Base-by-base conservation (phyloP, 2,113 vertebrate species). In the Tupaia chinensis region DNA sequence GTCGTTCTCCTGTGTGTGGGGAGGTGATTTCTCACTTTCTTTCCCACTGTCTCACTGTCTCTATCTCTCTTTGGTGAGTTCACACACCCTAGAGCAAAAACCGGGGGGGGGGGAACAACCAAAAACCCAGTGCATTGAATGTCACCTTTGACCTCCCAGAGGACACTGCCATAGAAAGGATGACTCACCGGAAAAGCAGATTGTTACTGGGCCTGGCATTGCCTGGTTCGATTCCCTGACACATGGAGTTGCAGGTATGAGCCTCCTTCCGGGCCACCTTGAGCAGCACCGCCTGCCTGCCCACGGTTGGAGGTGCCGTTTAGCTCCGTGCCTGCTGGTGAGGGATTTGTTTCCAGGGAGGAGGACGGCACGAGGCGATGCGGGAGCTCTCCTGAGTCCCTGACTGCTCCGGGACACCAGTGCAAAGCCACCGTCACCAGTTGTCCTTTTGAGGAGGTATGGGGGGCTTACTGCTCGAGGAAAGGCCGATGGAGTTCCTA, bases 361-460 rank as follows among this genome's bases (percentile, higher is more conserved):
- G 68, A 96, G 63, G 91, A 96, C 90, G n/a, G 17, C 32, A 83
- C 63, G 93, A 91, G 81, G 15, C 44, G 12, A 70, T 56, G 72
- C 73, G 54, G 8, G 81, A 77, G 13, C 32, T 10, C 27, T 72
- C 4, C 63, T 81, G 58, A 20, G 70, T 83, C 90, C 91, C 61
- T 82, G 70, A 86, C 17, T 80, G 72, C 1, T 22, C 29, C 10
- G 12, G n/a, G 17, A 4, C 9, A 91, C 3, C 7, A 76, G 22
- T 19, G 12, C 23, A 77, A 96, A 93, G 44, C 3, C 14, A 54
- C 25, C n/a, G 61, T 69, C 32, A 32, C 5, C 23, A 53, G 20
- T 4, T 85, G 10, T 69, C 14, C 65, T 78, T 84, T 93, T 69
- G 13, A 58, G 73, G 73, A 95, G 58, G 34, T n/a, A 22, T 34